phyloP scores from a whole-genome alignment of 2,888 invertebrate genomes.

The Chaitophorus viminalis region DNA sequence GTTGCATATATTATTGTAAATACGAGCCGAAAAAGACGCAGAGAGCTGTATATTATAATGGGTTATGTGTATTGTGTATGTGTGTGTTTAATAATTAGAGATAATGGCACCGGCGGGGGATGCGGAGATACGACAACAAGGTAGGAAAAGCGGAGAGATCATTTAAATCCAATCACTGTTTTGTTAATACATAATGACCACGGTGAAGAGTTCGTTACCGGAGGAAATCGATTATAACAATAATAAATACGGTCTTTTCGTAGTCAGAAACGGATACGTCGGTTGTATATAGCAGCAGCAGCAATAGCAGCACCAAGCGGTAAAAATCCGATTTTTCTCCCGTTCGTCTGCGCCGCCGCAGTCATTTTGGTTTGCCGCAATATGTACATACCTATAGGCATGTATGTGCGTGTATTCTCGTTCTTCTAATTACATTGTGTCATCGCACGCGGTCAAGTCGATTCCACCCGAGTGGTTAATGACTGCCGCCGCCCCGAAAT shows the following conservation, averaged over 20 bases:
- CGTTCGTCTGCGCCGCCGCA: neutral
- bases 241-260: neutral
- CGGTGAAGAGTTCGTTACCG: conserved; percentile 15
- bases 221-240: conserved; percentile 42
- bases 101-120: neutral
- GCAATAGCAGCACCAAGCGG: neutral
- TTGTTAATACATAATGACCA: conserved; percentile 7
- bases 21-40: too few species aligned
- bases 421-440: conserved; percentile 51
- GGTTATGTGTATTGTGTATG: too few species aligned
- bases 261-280: conserved; percentile 35
- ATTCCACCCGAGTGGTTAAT: conserved; percentile 44
- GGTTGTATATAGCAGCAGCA: neutral
- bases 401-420: neutral
- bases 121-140: too few species aligned
- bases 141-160: neutral
- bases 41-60: too few species aligned
- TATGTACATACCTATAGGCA: too few species aligned
- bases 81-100: neutral
- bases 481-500: conserved; percentile 48
- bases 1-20: too few species aligned
- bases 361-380: too few species aligned
- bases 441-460: conserved; percentile 40
- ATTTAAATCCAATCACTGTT: conserved; percentile 48
- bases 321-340: conserved; percentile 58